Conservation (phyloP, 1,140 invertebrate genomes). For the Galendromus occidentalis region DNA sequence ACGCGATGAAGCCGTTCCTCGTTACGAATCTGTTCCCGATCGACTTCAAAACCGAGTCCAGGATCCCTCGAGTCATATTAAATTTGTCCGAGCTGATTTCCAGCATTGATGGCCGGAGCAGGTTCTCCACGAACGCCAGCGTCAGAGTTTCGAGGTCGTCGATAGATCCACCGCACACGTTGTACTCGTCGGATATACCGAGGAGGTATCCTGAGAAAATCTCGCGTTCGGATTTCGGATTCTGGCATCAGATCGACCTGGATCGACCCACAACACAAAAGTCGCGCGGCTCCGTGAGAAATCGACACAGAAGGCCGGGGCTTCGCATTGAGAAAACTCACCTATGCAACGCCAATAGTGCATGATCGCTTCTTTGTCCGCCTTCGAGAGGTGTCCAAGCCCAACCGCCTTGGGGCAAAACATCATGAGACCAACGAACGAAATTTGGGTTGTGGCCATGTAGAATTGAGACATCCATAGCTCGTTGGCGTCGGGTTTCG, state of each 20-base stretch:
- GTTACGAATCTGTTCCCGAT: not conserved
- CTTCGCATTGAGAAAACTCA: not conserved
- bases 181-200: conserved; percentile 56
- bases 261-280: no score
- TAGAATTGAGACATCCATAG: conserved; percentile 45
- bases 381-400: conserved; percentile 30
- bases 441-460: conserved; percentile 45
- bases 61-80: not conserved
- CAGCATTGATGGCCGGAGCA: not conserved
- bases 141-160: conserved; percentile 24
- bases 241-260: no score
- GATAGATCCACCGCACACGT: conserved; percentile 34
- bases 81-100: conserved; percentile 1
- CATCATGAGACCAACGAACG: conserved; percentile 53
- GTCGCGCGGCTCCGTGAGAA: no score
- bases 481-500: conserved; percentile 14
- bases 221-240: no score
- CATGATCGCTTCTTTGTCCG: conserved; percentile 45
- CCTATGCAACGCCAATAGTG: conserved; percentile 68
- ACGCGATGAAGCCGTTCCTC: not conserved
- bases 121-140: not conserved
- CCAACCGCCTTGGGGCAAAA: conserved; percentile 43
- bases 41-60: conserved; percentile 14
- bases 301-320: no score
- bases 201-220: conserved; percentile 34